phyloP scores from a whole-genome alignment of 2,797 vertebrate species.

The Gastrophryne carolinensis region DNA sequence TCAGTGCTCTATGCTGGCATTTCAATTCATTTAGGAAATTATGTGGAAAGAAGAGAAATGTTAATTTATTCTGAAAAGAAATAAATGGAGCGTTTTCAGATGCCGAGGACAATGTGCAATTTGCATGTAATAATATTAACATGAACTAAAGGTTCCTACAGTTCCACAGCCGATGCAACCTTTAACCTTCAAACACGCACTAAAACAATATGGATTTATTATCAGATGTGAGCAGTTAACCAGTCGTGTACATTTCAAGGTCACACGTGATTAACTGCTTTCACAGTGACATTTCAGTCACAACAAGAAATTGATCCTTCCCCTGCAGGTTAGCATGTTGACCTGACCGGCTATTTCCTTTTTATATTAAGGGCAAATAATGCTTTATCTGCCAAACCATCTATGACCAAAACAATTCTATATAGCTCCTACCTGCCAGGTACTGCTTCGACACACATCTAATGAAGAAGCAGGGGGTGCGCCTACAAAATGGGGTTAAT shows the following conservation, averaged over 20 bases:
- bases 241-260: constrained; percentile 8
- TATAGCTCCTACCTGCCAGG: no score
- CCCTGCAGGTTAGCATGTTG: neutral
- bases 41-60: neutral
- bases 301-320: neutral
- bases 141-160: neutral
- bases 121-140: constrained; percentile 3
- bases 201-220: neutral
- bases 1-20: neutral
- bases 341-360: no score
- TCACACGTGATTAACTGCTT: constrained; percentile 22
- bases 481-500: no score
- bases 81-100: neutral
- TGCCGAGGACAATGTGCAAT: neutral
- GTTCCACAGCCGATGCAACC: neutral
- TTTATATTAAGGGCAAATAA: no score
- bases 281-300: neutral
- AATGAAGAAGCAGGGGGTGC: no score
- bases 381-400: no score
- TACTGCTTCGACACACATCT: no score
- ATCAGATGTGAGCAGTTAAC: constrained; percentile 10
- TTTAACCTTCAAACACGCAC: constrained; percentile 1
- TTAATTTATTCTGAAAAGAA: neutral
- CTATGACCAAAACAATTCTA: no score
- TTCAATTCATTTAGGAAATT: neutral